Conservation (phyloP, 2,113 vertebrate species). For the Mus pahari region DNA sequence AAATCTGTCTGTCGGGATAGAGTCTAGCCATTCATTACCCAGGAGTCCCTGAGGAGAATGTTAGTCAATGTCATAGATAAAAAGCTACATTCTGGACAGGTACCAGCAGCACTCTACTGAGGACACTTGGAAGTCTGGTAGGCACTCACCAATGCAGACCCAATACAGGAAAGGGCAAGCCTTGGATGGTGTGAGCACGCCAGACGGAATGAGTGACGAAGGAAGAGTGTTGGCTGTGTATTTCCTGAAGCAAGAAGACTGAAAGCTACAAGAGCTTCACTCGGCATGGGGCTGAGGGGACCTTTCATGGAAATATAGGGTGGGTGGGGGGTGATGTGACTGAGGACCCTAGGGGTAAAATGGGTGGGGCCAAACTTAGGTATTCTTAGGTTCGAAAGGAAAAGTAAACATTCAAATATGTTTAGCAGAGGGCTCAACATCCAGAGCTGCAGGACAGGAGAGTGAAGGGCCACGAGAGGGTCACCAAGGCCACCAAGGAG, state of each 20-base stretch:
- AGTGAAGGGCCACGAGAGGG: background rate
- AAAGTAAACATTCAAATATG: background rate
- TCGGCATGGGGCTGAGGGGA: background rate
- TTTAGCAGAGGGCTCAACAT: background rate
- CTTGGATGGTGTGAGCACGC: background rate
- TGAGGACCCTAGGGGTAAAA: background rate
- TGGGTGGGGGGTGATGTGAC: background rate
- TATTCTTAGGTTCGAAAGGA: conserved; percentile 7
- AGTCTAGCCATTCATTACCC: background rate
- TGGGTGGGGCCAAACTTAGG: background rate
- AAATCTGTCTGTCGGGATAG: background rate
- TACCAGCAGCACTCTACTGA: background rate
- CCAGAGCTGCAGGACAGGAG: background rate
- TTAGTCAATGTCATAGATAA: background rate
- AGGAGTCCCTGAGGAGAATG: background rate
- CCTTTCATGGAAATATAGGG: background rate
- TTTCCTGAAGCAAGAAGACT: background rate
- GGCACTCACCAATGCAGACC: background rate
- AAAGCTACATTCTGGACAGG: conserved; percentile 9
- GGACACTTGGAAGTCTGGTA: background rate
- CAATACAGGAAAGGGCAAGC: background rate
- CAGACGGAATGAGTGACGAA: background rate
- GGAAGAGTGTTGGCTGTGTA: background rate
- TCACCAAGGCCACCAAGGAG: background rate
- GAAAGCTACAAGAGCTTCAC: background rate